Evolutionary conservation across 2,888 invertebrate genomes (phyloP), one percentile per base, ranked within the genome.

Genomic region (Sericinus montela): DNA sequence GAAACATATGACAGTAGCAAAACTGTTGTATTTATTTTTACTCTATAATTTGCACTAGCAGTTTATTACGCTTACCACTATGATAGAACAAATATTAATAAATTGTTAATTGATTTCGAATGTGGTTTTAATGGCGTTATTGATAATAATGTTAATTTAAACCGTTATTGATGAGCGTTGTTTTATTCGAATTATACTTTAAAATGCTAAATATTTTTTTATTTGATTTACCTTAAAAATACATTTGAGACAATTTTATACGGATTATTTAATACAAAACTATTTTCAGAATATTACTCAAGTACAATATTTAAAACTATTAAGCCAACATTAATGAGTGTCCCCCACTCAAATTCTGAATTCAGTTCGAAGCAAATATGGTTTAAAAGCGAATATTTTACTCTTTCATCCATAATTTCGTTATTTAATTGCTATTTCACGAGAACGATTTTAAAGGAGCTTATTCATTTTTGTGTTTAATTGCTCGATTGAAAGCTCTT

Each of bases 401-500:
- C 25, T 5, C 25, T 25, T 48, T 42, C 13, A 32, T 48, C 42
- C 23, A 28, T 7, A 30, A 3, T n/a, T 19, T 37, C 37, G 42
- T 48, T 28, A 36, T 47, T 30, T 7, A 35, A 41, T 13, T 48
- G 41, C 36, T 36, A 36, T 37, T 15, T 35, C 25, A 19, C 14
- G 11, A 11, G 36, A 42, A 42, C 42, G 41, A 37, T 36, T 36
- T n/a, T 37, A 16, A 42, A 35, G 42, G 23, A 13, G 30, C 19
- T 48, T 42, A 48, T 23, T 48, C 14, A 42, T 48, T 48, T 42
- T 37, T 23, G 37, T 29, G 28, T 48, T 48, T 36, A 42, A 48
- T 48, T 48, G 37, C 42, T 14, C 19, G 19, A 37, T 29, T 23
- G 36, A 30, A n/a, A 19, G 30, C 30, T 34, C 42, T 48, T 30